A percentile compares a stretch with the other conserved stretches of the same genome.
Evolutionary conservation across 1,140 invertebrate species (phyloP).

Genomic region (Varroa destructor): DNA sequence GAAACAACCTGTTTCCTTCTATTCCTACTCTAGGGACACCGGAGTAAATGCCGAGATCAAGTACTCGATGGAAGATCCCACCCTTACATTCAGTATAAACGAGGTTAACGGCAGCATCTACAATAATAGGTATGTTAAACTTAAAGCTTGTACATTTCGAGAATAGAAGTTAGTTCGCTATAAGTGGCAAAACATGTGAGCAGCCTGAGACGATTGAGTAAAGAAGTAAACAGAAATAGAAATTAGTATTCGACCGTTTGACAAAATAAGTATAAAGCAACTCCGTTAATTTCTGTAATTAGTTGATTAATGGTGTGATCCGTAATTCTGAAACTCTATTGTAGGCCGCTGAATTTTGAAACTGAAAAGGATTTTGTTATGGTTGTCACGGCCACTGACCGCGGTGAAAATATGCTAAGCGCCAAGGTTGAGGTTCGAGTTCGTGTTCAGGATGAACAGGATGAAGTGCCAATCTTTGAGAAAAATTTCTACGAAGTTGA

Average conservation of each 20-base stretch:
- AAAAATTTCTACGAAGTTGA: conserved; percentile 55
- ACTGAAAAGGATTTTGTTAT: conserved; percentile 51
- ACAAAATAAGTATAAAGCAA: background rate
- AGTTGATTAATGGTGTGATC: background rate
- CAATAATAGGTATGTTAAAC: background rate
- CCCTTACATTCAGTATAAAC: conserved; percentile 3
- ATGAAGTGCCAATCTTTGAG: conserved; percentile 66
- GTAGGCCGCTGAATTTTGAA: conserved; percentile 65
- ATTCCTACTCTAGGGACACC: conserved; percentile 39
- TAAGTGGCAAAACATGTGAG: too few species aligned
- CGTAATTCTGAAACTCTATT: conserved; percentile 53
- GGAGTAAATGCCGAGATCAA: conserved; percentile 55
- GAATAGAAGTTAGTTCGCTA: background rate
- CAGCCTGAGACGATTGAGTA: too few species aligned
- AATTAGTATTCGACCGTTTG: background rate
- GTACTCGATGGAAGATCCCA: conserved; percentile 23
- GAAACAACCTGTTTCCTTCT: too few species aligned
- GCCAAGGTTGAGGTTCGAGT: conserved; percentile 74
- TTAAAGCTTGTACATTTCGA: background rate
- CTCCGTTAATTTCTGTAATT: conserved; percentile 4
- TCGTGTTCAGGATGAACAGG: conserved; percentile 59
- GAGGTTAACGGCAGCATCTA: conserved; percentile 8
- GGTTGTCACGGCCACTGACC: conserved; percentile 72
- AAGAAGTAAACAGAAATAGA: too few species aligned
- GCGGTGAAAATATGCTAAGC: conserved; percentile 63